A percentile compares a stretch with the other conserved stretches of the same genome.
Conservation (phyloP, 2,888 invertebrate species). For the Sceliomorpha sp. region DNA sequence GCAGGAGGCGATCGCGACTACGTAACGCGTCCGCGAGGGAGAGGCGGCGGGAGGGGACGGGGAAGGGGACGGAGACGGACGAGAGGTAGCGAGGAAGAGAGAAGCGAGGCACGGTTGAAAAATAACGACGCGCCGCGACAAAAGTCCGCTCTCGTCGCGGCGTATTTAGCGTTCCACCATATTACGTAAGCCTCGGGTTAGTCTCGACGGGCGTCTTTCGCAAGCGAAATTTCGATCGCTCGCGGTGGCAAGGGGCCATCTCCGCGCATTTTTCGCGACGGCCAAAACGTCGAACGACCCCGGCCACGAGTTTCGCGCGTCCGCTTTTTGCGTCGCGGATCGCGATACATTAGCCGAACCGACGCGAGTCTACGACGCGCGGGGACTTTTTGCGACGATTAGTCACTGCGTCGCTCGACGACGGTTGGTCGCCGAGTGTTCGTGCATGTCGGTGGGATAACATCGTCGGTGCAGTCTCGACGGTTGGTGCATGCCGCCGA, state of each 20-base stretch:
- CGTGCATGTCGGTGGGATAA: constrained; percentile 21
- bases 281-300: constrained; percentile 24
- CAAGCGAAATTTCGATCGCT: constrained; percentile 44
- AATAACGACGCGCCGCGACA: constrained; percentile 20
- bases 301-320: constrained; percentile 38
- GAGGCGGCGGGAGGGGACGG: too few relatives aligned
- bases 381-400: constrained; percentile 45
- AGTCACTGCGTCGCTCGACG: constrained; percentile 35
- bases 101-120: constrained; percentile 12
- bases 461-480: constrained; percentile 20
- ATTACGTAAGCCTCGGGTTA: constrained; percentile 39
- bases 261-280: constrained; percentile 23
- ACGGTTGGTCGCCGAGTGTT: constrained; percentile 26
- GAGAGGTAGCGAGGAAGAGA: too few relatives aligned
- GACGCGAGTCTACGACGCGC: constrained; percentile 6
- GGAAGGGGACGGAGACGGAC: too few relatives aligned
- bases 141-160: constrained; percentile 8
- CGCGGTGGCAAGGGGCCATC: constrained; percentile 35
- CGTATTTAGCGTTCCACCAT: constrained; percentile 25
- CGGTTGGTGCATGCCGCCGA: constrained; percentile 22
- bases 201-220: constrained; percentile 39
- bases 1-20: too few relatives aligned
- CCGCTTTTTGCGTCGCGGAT: constrained; percentile 34
- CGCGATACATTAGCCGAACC: constrained; percentile 3
- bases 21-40: too few relatives aligned